Base-by-base conservation (phyloP, 2,113 vertebrate species). In the Syngnathus floridae region DNA sequence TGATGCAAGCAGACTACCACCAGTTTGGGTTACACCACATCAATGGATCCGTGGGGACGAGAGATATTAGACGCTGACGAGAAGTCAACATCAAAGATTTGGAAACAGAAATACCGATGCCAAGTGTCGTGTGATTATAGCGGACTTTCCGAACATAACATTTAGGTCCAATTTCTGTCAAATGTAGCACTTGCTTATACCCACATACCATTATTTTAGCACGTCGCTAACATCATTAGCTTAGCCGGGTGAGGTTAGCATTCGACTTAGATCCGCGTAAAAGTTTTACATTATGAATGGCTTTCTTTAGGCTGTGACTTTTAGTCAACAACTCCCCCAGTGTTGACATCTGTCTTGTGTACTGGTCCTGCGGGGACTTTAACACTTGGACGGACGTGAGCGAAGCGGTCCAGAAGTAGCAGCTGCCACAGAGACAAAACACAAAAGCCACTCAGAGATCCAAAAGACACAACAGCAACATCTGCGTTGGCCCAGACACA, bases 381-480 rank as follows among this genome's bases (percentile, higher is more conserved):
- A 46, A 48, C 19, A 19, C 38, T 11, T n/a, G 41, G 56, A 56
- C 19, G 48, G 21, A 58, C 64, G 5, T 4, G 57, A 21, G 9
- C 26, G 4, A 38, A 43, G 41, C 19, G 49, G 54, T 60, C 36
- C 26, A 73, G 52, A 69, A 71, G 70, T 43, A 62, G 71, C 84
- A 85, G 86, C 84, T 84, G 82, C 46, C 55, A 54, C 19, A 60
- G 66, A 77, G 79, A 79, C 79, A 64, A 83, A 80, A 78, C 73
- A 81, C 77, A 79, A 84, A 73, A 85, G 72, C 66, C 78, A 76
- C 78, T 84, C 83, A 45, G 75, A 79, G 73, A 67, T 76, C 67
- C 55, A 57, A 80, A 21, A 76, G 74, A 79, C 84, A 77, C 75
- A 83, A 76, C 74, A 79, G 73, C 71, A 81, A 74, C 84, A 83